Base-by-base conservation (phyloP, 2,888 invertebrate genomes). In the Morpho deidamia region DNA sequence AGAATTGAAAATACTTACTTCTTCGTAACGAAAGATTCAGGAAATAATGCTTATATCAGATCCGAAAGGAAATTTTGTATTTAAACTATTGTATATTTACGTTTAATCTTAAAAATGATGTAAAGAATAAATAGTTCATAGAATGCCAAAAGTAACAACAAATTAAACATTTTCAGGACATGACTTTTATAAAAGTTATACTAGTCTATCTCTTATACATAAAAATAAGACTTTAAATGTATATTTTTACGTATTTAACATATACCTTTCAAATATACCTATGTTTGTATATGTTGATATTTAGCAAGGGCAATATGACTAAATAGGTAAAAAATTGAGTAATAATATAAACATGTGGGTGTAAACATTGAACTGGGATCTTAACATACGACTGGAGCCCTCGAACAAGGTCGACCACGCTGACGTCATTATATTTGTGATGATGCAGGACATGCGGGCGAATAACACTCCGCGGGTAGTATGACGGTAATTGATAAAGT, bases 391-490 rank as follows among this genome's bases (percentile, higher is more conserved):
- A 69, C 50, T 67, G 41, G 65, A 73, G 71, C 71, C 81, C 83
- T 83, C 67, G 56, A 66, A 63, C 83, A 82, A 87, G 86, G 87
- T 77, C 81, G 71, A 51, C 57, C 49, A 50, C 57, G 62, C 57
- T 86, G 85, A 86, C 85, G 84, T 86, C 83, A 86, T 69, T 62
- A 61, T 67, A 73, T 70, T 70, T 72, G 74, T 73, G 77, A 74
- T 79, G 76, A 72, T 75, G 73, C 72, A 75, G 82, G 80, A 78
- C 79, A 82, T 76, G 71, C 75, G 78, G 77, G 61, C 62, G 53
- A 68, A 65, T 61, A 57, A 66, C 65, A 64, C 61, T 62, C 58
- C 67, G 68, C 71, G 75, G 82, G 78, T 78, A 71, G 73, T 64
- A 58, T 68, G 63, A 62, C 58, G 61, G 66, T 73, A 84, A 86